Base-by-base conservation (phyloP, 2,797 vertebrate genomes). In the Sorex maritimensis region DNA sequence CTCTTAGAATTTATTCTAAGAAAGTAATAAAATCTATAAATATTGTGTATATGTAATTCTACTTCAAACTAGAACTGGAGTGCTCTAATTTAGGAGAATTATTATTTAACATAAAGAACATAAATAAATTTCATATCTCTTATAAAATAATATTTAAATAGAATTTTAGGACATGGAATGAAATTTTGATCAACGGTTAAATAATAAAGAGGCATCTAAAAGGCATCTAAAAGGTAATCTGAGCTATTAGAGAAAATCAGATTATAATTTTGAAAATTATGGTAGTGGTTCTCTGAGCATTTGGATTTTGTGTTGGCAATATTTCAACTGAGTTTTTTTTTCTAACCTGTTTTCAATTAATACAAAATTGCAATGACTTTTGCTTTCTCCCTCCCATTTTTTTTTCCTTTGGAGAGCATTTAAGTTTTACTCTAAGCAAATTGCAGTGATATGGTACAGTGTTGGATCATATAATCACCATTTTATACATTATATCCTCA, bases 1-100 rank as follows among this genome's bases (percentile, higher is more conserved):
- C 81, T 92, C 8, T 55, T 26, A 12, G 11, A 86, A 94, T 78
- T 86, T 90, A 81, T 80, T 8, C n/a, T 80, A 72, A 80, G 5
- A n/a, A 81, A 92, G 63, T 72, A 86, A 49, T 75, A 23, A 2
- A 86, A 80, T 80, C 15, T 83, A n/a, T 55, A 44, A 55, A 38
- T 65, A 81, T 77, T 15, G 2, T 69, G 5, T 26, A 23, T 41
- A 2, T 21, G 2, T 78, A 65, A 52, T 75, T 85, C 89, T 94
- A 78, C 67, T 86, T 92, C 38, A 75, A 92, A 65, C 52, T 86
- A 41, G 46, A 77, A 72, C 3, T 28, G 11, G 78, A 91, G 78
- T 81, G 11, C 26, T 63, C 28, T 19, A 46, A 78, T 78, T 92
- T 73, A 44, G 9, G 41, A 28, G 1, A 73, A 72, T 93, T 17